Conservation (phyloP, 2,888 invertebrate genomes). For the Tenthredo scrophulariae region DNA sequence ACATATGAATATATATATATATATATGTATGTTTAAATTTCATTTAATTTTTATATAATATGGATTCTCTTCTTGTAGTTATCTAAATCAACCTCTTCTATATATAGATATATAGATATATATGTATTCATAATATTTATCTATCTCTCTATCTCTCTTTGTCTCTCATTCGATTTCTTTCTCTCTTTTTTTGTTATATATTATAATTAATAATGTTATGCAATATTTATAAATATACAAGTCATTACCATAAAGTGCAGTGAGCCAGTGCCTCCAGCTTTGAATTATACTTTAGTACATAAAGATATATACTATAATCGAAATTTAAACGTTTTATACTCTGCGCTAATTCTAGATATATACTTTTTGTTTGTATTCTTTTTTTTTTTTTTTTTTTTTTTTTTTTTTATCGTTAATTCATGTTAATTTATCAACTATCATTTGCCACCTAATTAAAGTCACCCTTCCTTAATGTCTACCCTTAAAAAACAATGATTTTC, state of each 20-base stretch:
- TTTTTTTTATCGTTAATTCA: conserved; percentile 41
- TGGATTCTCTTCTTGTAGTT: conserved; percentile 70
- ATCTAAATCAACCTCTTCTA: conserved; percentile 67
- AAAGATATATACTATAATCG: conserved; percentile 16
- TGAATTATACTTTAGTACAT: conserved; percentile 62
- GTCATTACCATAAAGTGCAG: conserved; percentile 72
- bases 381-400: conserved; percentile 11
- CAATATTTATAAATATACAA: conserved; percentile 77
- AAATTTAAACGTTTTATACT: conserved; percentile 45
- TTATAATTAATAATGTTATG: conserved; percentile 68
- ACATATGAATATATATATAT: neutral
- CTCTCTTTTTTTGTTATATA: conserved; percentile 40
- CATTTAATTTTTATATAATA: conserved; percentile 64
- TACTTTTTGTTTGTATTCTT: neutral
- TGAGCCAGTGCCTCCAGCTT: conserved; percentile 71
- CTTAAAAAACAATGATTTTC: conserved; percentile 30
- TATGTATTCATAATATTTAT: conserved; percentile 60
- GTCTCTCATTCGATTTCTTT: conserved; percentile 59
- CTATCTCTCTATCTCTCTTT: conserved; percentile 53
- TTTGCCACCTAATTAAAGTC: conserved; percentile 44
- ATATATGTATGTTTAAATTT: conserved; percentile 44
- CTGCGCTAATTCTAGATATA: conserved; percentile 47
- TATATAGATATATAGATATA: conserved; percentile 57
- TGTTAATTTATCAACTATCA: conserved; percentile 41
- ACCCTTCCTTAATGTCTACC: conserved; percentile 40